phyloP scores from a whole-genome alignment of 2,113 vertebrate species.

The Laticauda laticaudata region DNA sequence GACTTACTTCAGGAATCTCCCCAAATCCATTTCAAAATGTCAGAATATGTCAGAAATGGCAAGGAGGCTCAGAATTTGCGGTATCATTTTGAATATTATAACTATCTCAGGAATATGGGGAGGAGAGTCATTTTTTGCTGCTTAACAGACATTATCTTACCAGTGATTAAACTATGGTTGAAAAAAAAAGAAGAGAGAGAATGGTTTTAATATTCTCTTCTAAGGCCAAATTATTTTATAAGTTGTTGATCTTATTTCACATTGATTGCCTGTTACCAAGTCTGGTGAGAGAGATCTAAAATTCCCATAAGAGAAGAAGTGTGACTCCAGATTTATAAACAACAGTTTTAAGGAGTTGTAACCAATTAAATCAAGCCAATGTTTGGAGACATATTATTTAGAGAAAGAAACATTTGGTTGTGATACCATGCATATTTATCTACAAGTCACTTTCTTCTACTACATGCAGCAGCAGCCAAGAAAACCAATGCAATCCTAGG shows the following conservation, averaged over 20 bases:
- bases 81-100: conserved; percentile 47
- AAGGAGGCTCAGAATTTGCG: conserved; percentile 36
- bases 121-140: conserved; percentile 59
- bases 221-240: conserved; percentile 57
- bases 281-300: conserved; percentile 21
- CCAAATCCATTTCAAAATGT: conserved; percentile 31
- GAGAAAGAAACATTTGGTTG: neutral
- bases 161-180: conserved; percentile 62
- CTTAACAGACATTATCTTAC: conserved; percentile 61
- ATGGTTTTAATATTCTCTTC: conserved; percentile 48
- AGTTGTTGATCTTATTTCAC: conserved; percentile 66
- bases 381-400: neutral
- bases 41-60: conserved; percentile 44
- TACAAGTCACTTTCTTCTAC: neutral
- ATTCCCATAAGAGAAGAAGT: neutral
- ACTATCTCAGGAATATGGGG: conserved; percentile 50
- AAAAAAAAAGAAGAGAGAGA: conserved; percentile 40
- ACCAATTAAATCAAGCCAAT: neutral
- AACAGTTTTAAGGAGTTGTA: neutral
- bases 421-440: neutral
- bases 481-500: too few relatives aligned
- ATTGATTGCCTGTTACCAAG: conserved; percentile 55
- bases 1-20: conserved; percentile 49
- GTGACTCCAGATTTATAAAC: neutral
- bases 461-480: too few relatives aligned